A percentile compares a stretch with the other conserved stretches of the same genome.
Evolutionary conservation across 1,140 invertebrate species (phyloP).

Genomic region (Drosophila teissieri): DNA sequence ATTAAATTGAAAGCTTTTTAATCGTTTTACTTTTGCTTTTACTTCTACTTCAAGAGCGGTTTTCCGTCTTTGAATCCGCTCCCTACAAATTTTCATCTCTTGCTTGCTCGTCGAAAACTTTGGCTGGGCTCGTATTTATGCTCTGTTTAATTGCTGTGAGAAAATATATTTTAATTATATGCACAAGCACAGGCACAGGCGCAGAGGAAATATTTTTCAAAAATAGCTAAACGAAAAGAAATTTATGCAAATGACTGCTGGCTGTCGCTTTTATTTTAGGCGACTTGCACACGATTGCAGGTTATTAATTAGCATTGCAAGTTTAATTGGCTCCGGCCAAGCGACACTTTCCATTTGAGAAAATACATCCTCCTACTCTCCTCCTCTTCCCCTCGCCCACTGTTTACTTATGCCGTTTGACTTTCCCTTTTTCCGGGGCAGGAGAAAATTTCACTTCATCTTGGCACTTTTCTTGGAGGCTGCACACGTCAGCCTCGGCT

Average conservation of each 20-base stretch:
- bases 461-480: slow-evolving; percentile 70
- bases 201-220: slow-evolving; percentile 19
- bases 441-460: slow-evolving; percentile 61
- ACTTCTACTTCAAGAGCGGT: slow-evolving; percentile 24
- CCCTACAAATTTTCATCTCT: slow-evolving; percentile 17
- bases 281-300: slow-evolving; percentile 53
- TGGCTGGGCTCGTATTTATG: slow-evolving; percentile 29
- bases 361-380: background rate
- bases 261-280: slow-evolving; percentile 12
- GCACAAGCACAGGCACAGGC: slow-evolving; percentile 12
- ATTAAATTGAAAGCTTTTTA: slow-evolving; percentile 54
- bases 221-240: slow-evolving; percentile 28
- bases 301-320: slow-evolving; percentile 75
- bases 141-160: slow-evolving; percentile 60
- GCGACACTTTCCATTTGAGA: slow-evolving; percentile 55
- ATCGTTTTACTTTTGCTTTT: slow-evolving; percentile 45
- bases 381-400: background rate
- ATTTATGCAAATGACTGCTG: slow-evolving; percentile 44
- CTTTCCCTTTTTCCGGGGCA: slow-evolving; percentile 67
- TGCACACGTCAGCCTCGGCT: slow-evolving; percentile 64
- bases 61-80: slow-evolving; percentile 21
- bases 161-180: slow-evolving; percentile 54
- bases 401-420: slow-evolving; percentile 81
- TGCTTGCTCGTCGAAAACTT: slow-evolving; percentile 14
- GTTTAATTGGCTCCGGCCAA: slow-evolving; percentile 57